A percentile compares a stretch with the other conserved stretches of the same genome.
Evolutionary conservation across 2,888 invertebrate species (phyloP).

Genomic region (Entomobrya proxima): DNA sequence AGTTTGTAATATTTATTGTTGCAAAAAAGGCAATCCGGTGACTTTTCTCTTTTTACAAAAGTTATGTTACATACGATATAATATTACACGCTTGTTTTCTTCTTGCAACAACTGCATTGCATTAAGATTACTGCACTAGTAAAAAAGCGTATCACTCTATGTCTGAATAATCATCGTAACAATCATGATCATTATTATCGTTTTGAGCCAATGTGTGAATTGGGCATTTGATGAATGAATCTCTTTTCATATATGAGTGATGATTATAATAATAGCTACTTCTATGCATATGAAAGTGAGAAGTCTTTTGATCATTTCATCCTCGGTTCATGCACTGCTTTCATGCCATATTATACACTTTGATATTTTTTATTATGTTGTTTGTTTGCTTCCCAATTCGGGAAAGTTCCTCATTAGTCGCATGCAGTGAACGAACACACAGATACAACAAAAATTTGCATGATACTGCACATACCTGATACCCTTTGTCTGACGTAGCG

Average conservation of each 20-base stretch:
- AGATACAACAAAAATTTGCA: not conserved
- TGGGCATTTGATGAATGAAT: constrained; percentile 32
- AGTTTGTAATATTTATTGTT: constrained; percentile 49
- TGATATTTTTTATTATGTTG: not conserved
- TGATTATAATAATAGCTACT: constrained; percentile 31
- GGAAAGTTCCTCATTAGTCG: constrained; percentile 39
- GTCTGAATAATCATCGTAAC: not conserved
- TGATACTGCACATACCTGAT: not conserved
- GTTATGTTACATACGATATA: not conserved
- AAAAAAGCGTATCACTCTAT: not conserved
- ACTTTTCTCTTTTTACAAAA: constrained; percentile 62
- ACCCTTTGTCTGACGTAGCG: not conserved
- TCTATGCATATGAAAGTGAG: constrained; percentile 50
- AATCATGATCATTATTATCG: constrained; percentile 21
- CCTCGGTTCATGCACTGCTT: not conserved
- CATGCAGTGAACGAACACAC: constrained; percentile 31
- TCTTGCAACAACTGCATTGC: too few relatives aligned
- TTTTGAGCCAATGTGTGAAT: constrained; percentile 51
- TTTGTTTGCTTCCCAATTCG: constrained; percentile 33
- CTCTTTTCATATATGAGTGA: constrained; percentile 23
- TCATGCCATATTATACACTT: not conserved
- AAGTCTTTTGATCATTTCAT: constrained; percentile 44
- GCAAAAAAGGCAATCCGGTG: constrained; percentile 53
- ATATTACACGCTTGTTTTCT: not conserved
- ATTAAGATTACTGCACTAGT: not conserved